phyloP scores from a whole-genome alignment of 2,888 invertebrate species.

The Dinocampus coccinellae region DNA sequence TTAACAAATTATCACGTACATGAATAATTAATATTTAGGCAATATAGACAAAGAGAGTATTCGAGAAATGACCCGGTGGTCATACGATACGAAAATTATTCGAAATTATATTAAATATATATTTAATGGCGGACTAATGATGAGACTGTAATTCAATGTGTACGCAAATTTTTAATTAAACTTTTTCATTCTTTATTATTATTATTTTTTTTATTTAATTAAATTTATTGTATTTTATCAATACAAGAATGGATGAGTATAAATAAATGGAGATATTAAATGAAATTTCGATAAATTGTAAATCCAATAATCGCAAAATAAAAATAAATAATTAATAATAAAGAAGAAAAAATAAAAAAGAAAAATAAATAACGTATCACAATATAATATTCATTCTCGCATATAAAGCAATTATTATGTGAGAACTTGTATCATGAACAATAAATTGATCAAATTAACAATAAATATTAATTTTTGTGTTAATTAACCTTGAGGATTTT shows the following conservation, averaged over 20 bases:
- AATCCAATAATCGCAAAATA: not conserved
- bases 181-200: not conserved
- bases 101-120: conserved; percentile 12
- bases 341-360: not conserved
- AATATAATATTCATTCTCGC: conserved; percentile 15
- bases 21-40: no score
- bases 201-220: not conserved
- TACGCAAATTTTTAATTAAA: not conserved
- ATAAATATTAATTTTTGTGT: conserved; percentile 34
- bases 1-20: not conserved
- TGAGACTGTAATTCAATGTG: conserved; percentile 15
- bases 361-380: not conserved
- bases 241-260: not conserved
- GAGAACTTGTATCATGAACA: conserved; percentile 62
- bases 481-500: not conserved
- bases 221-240: not conserved
- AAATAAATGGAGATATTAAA: not conserved
- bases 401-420: conserved; percentile 25
- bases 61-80: not conserved
- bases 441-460: conserved; percentile 59
- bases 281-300: not conserved
- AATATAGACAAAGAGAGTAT: no score
- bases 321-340: not conserved
- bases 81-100: not conserved
- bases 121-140: conserved; percentile 7